These are phyloP conservation scores for Hetaerina americana DNA, from an alignment of 1,140 invertebrate species.

Conservation along the genomic window DNA sequence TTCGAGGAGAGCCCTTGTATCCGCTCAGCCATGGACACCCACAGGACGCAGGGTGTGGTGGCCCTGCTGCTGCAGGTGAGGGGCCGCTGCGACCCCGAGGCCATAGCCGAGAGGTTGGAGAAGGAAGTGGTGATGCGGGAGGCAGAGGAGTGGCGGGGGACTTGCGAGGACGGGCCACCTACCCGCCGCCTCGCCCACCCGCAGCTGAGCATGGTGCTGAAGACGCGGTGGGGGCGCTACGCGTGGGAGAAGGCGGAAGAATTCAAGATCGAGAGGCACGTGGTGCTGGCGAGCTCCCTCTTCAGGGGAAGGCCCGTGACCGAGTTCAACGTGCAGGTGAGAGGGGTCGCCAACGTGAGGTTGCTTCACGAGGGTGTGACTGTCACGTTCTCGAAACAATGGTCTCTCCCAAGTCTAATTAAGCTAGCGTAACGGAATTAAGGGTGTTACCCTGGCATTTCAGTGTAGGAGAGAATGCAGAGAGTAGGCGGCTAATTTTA, in stretches of 20 bases:
- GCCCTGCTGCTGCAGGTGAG: conserved; percentile 47
- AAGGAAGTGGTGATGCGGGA: not conserved
- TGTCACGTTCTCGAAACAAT: not conserved
- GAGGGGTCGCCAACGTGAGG: not conserved
- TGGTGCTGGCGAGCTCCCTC: conserved; percentile 42
- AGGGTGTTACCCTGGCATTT: too few relatives aligned
- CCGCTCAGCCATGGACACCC: conserved; percentile 48
- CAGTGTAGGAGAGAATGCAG: too few relatives aligned
- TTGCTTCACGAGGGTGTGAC: too few relatives aligned
- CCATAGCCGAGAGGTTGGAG: not conserved
- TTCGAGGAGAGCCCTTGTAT: conserved; percentile 49
- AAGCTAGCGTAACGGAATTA: too few relatives aligned
- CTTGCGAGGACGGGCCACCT: not conserved
- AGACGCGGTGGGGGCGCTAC: conserved; percentile 50
- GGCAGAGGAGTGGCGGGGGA: not conserved
- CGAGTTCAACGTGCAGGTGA: conserved; percentile 58
- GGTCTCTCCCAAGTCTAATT: too few relatives aligned
- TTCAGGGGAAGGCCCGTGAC: conserved; percentile 51
- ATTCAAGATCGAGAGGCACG: conserved; percentile 58
- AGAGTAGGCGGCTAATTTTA: too few relatives aligned
- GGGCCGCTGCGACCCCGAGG: conserved; percentile 25
- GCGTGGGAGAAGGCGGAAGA: conserved; percentile 39
- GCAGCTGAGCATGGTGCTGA: conserved; percentile 36
- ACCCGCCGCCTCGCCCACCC: not conserved
- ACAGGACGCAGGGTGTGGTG: conserved; percentile 53